Conservation (phyloP, 2,113 vertebrate species). For the Hippopotamus amphibius region DNA sequence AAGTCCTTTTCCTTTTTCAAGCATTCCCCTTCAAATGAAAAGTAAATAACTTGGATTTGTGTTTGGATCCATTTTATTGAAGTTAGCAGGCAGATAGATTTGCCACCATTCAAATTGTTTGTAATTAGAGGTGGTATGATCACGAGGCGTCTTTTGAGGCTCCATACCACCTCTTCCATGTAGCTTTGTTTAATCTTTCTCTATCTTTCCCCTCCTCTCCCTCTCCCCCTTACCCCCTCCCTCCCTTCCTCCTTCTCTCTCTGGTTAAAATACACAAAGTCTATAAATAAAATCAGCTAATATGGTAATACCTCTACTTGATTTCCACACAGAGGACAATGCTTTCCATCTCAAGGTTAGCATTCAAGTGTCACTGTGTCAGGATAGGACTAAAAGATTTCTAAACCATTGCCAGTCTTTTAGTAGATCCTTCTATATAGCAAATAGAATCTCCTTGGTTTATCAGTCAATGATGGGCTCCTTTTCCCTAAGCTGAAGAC, state of each 20-base stretch:
- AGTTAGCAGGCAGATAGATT: neutral
- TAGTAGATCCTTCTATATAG: slow-evolving; percentile 70
- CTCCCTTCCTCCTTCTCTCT: neutral
- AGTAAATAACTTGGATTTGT: neutral
- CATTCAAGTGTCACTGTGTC: slow-evolving; percentile 64
- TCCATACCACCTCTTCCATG: neutral
- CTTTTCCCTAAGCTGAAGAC: slow-evolving; percentile 79
- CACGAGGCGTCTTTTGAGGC: neutral
- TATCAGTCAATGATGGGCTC: slow-evolving; percentile 74
- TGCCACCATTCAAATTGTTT: slow-evolving; percentile 3
- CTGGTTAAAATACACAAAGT: neutral
- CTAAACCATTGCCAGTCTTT: slow-evolving; percentile 49
- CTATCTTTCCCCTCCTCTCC: neutral
- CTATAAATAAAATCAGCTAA: neutral
- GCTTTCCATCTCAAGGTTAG: slow-evolving; percentile 75
- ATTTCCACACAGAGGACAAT: slow-evolving; percentile 54
- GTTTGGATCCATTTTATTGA: neutral
- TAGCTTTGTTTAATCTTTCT: neutral
- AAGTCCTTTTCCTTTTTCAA: neutral
- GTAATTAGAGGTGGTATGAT: neutral
- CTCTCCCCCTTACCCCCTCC: neutral
- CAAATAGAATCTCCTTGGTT: slow-evolving; percentile 81
- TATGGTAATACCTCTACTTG: neutral
- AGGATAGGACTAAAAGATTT: slow-evolving; percentile 66
- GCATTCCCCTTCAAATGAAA: slow-evolving; percentile 12